These are phyloP conservation scores for Trematocara zebra DNA, from an alignment of 2,113 vertebrate species.

Conservation along the genomic window DNA sequence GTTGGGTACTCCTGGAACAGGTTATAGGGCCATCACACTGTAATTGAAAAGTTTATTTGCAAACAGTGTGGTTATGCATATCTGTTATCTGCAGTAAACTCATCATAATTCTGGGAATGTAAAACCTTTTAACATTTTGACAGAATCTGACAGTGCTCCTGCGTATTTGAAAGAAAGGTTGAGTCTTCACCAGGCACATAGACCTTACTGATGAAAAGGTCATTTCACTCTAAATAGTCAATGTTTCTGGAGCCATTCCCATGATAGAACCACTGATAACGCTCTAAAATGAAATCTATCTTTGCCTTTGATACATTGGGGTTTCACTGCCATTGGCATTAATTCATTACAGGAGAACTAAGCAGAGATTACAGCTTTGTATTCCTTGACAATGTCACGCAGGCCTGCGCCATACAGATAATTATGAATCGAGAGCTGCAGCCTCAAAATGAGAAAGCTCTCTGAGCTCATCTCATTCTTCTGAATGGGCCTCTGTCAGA, in stretches of 20 bases:
- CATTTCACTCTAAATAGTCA: constrained; percentile 49
- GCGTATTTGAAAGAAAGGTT: constrained; percentile 39
- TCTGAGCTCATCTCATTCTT: constrained; percentile 64
- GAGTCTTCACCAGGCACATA: constrained; percentile 31
- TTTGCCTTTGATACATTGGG: constrained; percentile 43
- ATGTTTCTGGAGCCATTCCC: constrained; percentile 26
- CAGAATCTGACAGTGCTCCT: neutral
- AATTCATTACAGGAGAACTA: constrained; percentile 64
- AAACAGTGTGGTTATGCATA: neutral
- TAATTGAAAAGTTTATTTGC: neutral
- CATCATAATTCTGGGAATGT: constrained; percentile 9
- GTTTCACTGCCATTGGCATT: constrained; percentile 48
- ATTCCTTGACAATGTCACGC: constrained; percentile 63
- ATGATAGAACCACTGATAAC: constrained; percentile 51
- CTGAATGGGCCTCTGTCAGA: constrained; percentile 61
- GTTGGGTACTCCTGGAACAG: neutral
- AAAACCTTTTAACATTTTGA: neutral
- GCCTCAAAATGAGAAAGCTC: constrained; percentile 60
- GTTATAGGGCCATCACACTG: neutral
- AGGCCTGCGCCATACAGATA: constrained; percentile 58
- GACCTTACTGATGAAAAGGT: constrained; percentile 48
- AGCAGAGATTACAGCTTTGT: constrained; percentile 64
- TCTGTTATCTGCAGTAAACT: neutral
- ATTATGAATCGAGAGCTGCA: constrained; percentile 58
- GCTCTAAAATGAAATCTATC: constrained; percentile 53